These are phyloP conservation scores for Pemphigus obesinymphae DNA, from an alignment of 1,140 invertebrate species.

Conservation along the genomic window DNA sequence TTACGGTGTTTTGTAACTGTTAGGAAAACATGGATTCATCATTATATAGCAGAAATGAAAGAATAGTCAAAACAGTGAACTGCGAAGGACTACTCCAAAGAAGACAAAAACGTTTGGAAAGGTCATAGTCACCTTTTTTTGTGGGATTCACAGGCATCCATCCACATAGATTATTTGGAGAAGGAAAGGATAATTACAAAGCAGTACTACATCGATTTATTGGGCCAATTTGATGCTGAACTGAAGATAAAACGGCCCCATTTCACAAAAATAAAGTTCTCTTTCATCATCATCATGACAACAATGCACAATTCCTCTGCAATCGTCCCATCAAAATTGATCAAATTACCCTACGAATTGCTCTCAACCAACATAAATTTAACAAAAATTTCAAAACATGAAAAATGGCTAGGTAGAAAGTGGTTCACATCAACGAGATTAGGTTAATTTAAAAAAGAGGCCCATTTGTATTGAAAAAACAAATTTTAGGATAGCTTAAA, in stretches of 20 bases:
- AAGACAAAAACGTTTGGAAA: conserved; percentile 47
- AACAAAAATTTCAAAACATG: conserved; percentile 49
- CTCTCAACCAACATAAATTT: conserved; percentile 54
- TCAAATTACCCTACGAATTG: conserved; percentile 51
- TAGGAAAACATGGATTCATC: conserved; percentile 51
- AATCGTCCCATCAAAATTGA: conserved; percentile 24
- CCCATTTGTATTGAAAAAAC: background rate
- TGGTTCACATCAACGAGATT: conserved; percentile 44
- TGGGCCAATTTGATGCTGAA: no score
- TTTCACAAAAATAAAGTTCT: conserved; percentile 50
- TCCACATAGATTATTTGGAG: conserved; percentile 53
- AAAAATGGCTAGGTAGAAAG: conserved; percentile 48
- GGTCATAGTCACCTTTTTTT: conserved; percentile 47
- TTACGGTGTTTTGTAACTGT: conserved; percentile 21
- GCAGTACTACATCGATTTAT: conserved; percentile 45
- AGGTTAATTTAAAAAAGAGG: background rate
- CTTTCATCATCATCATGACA: conserved; percentile 51
- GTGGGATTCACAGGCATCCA: conserved; percentile 45
- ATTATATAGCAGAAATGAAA: conserved; percentile 50
- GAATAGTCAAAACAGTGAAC: conserved; percentile 49
- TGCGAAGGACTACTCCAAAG: conserved; percentile 41
- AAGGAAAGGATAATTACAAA: conserved; percentile 50
- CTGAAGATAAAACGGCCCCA: conserved; percentile 46
- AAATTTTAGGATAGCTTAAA: background rate
- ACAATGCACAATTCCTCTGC: conserved; percentile 47